Percentiles rank a stretch among this genome's conserved stretches.
Evolutionary conservation across 2,888 invertebrate species (phyloP).

Genomic region (Dicyrtoma fusca): DNA sequence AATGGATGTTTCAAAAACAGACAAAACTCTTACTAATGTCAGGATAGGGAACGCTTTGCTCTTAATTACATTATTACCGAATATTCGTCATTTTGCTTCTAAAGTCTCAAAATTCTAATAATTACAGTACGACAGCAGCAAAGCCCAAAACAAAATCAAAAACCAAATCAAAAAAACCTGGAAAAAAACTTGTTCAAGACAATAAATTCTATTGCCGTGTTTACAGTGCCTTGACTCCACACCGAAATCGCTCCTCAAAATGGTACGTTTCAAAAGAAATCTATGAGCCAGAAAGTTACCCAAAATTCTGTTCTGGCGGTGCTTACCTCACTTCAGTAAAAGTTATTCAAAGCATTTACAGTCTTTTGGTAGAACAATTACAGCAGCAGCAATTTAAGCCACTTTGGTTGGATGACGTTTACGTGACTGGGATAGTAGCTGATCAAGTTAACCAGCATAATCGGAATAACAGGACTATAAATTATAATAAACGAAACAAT

Average conservation of each 20-base stretch:
- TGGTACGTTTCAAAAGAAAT: not conserved
- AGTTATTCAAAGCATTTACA: not conserved
- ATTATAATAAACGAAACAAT: not conserved
- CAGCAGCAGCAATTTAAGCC: not conserved
- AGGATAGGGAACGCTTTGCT: too few relatives aligned
- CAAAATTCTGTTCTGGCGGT: constrained; percentile 24
- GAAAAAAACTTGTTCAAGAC: not conserved
- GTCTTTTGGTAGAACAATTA: too few relatives aligned
- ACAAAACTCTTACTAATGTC: too few relatives aligned
- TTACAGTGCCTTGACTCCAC: not conserved
- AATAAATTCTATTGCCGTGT: constrained; percentile 22
- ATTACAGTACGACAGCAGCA: too few relatives aligned
- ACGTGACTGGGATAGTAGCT: constrained; percentile 9
- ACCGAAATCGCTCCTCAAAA: not conserved
- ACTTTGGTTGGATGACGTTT: constrained; percentile 31
- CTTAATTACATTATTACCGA: not conserved
- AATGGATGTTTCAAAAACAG: not conserved
- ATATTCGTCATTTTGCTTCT: too few relatives aligned
- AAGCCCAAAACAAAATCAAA: too few relatives aligned
- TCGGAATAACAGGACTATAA: not conserved
- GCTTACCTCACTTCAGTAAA: constrained; percentile 2
- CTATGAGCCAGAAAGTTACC: not conserved
- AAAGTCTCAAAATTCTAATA: too few relatives aligned
- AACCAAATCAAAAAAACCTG: not conserved
- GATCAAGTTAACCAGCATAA: not conserved